Base-by-base conservation (phyloP, 1,140 invertebrate species). In the Musca vetustissima region DNA sequence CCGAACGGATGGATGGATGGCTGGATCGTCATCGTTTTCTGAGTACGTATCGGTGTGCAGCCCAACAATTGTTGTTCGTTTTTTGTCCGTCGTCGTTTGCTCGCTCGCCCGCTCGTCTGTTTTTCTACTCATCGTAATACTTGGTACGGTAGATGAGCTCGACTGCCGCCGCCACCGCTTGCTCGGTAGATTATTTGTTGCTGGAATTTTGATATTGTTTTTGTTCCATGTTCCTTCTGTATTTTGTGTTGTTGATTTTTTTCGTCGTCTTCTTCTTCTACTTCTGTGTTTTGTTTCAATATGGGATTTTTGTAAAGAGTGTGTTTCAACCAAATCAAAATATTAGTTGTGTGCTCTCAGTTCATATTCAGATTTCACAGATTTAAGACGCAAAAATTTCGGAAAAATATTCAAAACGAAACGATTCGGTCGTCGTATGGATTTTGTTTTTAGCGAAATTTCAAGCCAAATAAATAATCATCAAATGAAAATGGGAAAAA, bases 291-390 rank as follows among this genome's bases (percentile, higher is more conserved):
- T 52, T 8, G 19, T 59, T 32, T 59, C 28, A 28, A 17, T 61
- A 36, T 15, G 28, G 43, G 43, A 61, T 61, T 61, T 28, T 61
- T n/a, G n/a, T n/a, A n/a, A 61, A 61, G 57, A 43, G 36, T 43
- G 36, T 61, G 57, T 61, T 61, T 61, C 32, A 61, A 61, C 28
- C 36, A 61, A 61, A 61, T 36, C 36, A 6, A 17, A 61, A 61
- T 61, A 61, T 32, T 61, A 43, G 36, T 43, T 43, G n/a, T n/a
- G n/a, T 28, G 47, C 22, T 52, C 22, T 52, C 64, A 66, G 64
- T 66, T 52, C 48, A 47, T 66, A 50, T 66, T 66, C 64, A 66
- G 64, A 66, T 66, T 66, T 50, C 64, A 52, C 13, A 66, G 49
- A 49, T 52, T 66, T 52, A 49, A 66, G 28, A 50, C 64, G 47